Evolutionary conservation across 2,888 invertebrate genomes (phyloP).

Genomic region (Aleiodes leptofemur): DNA sequence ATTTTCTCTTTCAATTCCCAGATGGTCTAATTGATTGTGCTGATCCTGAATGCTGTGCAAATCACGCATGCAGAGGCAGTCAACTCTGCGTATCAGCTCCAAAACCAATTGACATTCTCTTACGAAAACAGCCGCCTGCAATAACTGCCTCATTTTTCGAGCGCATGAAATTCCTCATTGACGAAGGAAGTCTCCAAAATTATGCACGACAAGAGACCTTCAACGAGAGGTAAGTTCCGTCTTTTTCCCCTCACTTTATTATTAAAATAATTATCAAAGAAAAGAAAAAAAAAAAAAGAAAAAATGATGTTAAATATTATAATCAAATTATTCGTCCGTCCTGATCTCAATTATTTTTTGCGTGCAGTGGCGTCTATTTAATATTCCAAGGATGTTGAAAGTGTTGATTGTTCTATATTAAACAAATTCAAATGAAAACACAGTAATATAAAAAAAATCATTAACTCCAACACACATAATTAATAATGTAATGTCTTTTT

Average conservation of each 20-base stretch:
- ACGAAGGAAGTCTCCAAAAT: conserved; percentile 98
- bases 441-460: conserved; percentile 20
- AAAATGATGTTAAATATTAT: conserved; percentile 36
- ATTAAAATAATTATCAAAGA: conserved; percentile 38
- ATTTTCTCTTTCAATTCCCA: conserved; percentile 72
- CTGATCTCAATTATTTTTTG: conserved; percentile 67
- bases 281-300: conserved; percentile 26
- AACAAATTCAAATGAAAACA: conserved; percentile 40
- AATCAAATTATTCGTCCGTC: conserved; percentile 61
- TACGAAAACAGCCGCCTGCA: conserved; percentile 96
- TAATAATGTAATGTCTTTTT: conserved; percentile 19
- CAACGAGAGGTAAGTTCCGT: conserved; percentile 93
- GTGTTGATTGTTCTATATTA: conserved; percentile 52
- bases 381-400: conserved; percentile 50
- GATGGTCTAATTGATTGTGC: conserved; percentile 98
- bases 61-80: conserved; percentile 87
- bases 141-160: conserved; percentile 99
- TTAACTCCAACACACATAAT: conserved; percentile 16
- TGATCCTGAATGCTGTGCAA: conserved; percentile 98
- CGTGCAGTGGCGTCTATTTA: conserved; percentile 63
- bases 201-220: conserved; percentile 97
- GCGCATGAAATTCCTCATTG: conserved; percentile 98
- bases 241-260: conserved; percentile 14
- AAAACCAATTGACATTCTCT: conserved; percentile 95
- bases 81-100: conserved; percentile 96